These are phyloP conservation scores for Rhea americana DNA, from an alignment of 2,113 vertebrate genomes.

Conservation along the genomic window DNA sequence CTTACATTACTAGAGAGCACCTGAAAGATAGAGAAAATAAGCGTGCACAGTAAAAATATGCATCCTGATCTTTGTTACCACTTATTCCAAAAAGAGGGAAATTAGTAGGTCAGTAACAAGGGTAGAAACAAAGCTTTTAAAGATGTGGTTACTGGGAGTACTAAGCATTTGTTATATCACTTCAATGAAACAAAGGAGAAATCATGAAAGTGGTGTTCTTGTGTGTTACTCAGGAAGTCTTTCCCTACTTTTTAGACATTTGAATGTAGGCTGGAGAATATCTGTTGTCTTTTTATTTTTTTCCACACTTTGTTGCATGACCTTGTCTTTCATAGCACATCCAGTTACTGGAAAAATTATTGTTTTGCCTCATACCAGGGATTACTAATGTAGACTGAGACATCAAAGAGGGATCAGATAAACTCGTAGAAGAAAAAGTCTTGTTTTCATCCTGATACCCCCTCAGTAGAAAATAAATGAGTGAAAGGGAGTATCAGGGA, in stretches of 20 bases:
- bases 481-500: neutral
- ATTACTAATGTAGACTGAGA: conserved; percentile 21
- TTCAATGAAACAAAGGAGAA: neutral
- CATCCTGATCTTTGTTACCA: neutral
- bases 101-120: neutral
- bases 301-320: neutral
- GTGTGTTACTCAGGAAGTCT: neutral
- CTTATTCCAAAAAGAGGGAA: neutral
- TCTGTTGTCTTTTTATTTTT: neutral
- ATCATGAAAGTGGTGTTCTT: neutral
- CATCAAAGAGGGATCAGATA: conserved; percentile 39
- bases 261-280: neutral
- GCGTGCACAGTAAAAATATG: neutral
- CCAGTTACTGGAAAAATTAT: neutral
- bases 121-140: neutral
- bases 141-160: neutral
- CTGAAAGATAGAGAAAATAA: neutral
- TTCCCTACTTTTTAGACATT: neutral
- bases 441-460: neutral
- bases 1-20: neutral
- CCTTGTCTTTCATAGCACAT: rapidly evolving
- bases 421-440: conserved; percentile 37
- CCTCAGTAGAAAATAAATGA: conserved; percentile 13
- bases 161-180: neutral
- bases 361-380: neutral